A percentile compares a stretch with the other conserved stretches of the same genome.
Evolutionary conservation across 2,113 vertebrate species (phyloP).

Genomic region (Leptodactylus fuscus): DNA sequence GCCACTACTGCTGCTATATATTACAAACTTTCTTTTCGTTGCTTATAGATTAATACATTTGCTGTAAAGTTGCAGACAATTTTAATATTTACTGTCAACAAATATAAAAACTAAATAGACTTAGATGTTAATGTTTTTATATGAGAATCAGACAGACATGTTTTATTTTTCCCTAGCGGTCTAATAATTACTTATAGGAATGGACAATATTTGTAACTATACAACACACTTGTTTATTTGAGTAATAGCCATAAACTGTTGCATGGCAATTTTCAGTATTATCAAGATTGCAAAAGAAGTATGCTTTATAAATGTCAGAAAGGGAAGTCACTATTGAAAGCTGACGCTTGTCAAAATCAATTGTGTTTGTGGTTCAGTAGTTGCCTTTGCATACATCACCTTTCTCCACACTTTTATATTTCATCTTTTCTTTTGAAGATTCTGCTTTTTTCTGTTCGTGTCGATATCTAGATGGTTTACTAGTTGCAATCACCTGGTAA

Average conservation of each 20-base stretch:
- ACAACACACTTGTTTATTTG: no score
- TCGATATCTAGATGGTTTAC: slow-evolving; percentile 18
- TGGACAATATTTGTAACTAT: no score
- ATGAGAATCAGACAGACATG: not conserved
- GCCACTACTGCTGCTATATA: no score
- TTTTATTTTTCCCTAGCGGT: not conserved
- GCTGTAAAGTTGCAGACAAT: no score
- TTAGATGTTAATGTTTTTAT: not conserved
- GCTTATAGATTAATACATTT: no score
- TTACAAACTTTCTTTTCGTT: no score
- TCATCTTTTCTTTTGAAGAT: slow-evolving; percentile 9
- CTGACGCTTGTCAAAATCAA: not conserved
- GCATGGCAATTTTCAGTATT: not conserved
- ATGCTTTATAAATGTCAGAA: not conserved
- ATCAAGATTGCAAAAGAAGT: not conserved
- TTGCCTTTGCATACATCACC: not conserved
- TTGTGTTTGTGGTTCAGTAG: not conserved
- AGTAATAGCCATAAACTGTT: not conserved
- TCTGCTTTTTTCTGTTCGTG: not conserved
- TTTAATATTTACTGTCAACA: no score
- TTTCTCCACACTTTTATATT: slow-evolving; percentile 32
- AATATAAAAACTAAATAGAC: no score
- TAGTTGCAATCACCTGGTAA: slow-evolving; percentile 30
- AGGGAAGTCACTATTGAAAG: not conserved
- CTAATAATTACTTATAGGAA: not conserved